Conservation (phyloP, 2,113 vertebrate genomes). For the Anguilla rostrata region DNA sequence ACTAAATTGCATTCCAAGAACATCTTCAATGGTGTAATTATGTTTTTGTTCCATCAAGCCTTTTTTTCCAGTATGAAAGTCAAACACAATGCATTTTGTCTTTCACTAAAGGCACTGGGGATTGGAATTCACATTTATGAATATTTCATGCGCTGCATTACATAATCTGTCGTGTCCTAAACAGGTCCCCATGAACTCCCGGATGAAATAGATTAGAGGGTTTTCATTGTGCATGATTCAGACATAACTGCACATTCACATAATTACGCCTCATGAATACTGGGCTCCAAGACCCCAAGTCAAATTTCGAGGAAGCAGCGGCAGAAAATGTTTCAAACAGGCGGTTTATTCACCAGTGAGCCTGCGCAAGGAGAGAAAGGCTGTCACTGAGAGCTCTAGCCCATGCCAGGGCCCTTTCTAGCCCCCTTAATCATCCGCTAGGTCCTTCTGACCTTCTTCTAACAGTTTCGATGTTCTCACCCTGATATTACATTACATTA, state of each 20-base stretch:
- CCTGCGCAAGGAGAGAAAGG: too few species aligned
- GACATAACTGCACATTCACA: not conserved
- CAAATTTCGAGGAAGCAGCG: too few species aligned
- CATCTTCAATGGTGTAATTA: constrained; percentile 16
- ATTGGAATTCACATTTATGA: not conserved
- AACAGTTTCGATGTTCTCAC: too few species aligned
- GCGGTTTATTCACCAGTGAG: too few species aligned
- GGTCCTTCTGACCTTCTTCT: too few species aligned
- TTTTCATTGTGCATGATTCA: not conserved
- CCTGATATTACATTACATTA: too few species aligned
- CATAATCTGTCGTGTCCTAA: not conserved
- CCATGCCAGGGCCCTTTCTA: too few species aligned
- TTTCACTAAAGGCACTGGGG: not conserved
- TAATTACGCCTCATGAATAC: not conserved
- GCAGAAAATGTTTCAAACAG: too few species aligned
- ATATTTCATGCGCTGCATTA: not conserved
- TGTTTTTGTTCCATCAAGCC: not conserved
- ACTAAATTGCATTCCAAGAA: not conserved
- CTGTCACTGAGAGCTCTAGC: too few species aligned
- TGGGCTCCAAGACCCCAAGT: not conserved
- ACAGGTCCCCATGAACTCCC: not conserved
- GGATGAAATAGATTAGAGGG: not conserved
- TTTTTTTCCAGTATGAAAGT: constrained; percentile 15
- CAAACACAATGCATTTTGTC: not conserved
- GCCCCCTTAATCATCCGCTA: too few species aligned